Percentiles rank a stretch among this genome's conserved stretches.
These are phyloP conservation scores for Mobula hypostoma DNA, from an alignment of 2,113 vertebrate genomes.

Conservation along the genomic window DNA sequence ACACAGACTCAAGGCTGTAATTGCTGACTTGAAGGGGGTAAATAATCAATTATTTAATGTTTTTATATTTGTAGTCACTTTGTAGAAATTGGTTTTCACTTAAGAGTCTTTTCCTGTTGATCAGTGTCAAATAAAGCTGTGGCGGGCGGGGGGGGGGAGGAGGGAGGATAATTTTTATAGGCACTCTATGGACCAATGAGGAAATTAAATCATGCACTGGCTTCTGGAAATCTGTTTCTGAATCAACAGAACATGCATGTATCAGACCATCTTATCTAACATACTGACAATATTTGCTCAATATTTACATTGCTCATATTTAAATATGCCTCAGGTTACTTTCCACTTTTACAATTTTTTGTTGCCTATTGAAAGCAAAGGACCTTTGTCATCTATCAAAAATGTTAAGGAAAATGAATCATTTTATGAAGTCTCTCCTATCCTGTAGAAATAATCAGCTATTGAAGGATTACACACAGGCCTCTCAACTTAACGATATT, in stretches of 20 bases:
- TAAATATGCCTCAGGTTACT: neutral
- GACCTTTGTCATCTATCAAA: neutral
- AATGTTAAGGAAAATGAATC: neutral
- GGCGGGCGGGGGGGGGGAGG: too few species aligned
- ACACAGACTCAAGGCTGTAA: too few species aligned
- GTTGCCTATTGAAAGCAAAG: neutral
- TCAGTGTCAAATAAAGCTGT: too few species aligned
- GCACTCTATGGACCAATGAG: neutral
- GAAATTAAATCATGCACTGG: neutral
- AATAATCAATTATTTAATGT: too few species aligned
- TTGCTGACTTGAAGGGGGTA: too few species aligned
- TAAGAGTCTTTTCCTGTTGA: too few species aligned
- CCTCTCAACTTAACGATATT: conserved; percentile 34
- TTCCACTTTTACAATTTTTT: neutral
- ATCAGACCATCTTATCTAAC: neutral
- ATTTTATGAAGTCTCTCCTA: neutral
- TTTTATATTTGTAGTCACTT: too few species aligned
- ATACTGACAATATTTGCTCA: neutral
- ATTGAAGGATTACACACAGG: neutral
- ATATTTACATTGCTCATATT: neutral
- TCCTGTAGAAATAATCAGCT: neutral
- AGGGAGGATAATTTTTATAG: neutral
- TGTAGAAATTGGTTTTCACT: too few species aligned
- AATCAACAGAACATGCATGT: neutral
- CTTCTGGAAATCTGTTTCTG: neutral